These are phyloP conservation scores for Pyrochroa serraticornis DNA, from an alignment of 2,888 invertebrate genomes.

Conservation along the genomic window DNA sequence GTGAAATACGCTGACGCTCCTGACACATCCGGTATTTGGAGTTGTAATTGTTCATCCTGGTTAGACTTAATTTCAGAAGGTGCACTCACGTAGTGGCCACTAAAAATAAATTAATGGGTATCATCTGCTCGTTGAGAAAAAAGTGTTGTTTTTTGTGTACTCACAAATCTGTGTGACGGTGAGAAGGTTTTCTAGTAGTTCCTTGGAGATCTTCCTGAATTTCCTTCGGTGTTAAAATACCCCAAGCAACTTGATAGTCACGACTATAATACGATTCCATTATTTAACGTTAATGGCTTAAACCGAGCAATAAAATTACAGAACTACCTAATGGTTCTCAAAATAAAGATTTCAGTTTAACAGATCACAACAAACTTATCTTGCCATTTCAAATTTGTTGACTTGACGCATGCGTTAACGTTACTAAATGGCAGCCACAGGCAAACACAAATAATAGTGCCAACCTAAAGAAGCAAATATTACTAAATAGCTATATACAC, in stretches of 20 bases:
- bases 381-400: too few species aligned
- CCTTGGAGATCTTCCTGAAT: slow-evolving; percentile 17
- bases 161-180: slow-evolving; percentile 9
- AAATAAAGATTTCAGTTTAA: too few species aligned
- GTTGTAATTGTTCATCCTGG: not conserved
- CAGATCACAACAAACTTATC: too few species aligned
- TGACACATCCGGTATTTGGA: not conserved
- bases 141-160: not conserved
- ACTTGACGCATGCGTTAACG: too few species aligned
- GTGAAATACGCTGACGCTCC: slow-evolving; percentile 7
- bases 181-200: not conserved
- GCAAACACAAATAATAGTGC: too few species aligned
- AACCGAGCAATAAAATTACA: too few species aligned
- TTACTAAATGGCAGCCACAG: too few species aligned
- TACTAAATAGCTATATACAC: too few species aligned
- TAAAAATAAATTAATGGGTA: not conserved
- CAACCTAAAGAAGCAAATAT: too few species aligned
- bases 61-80: not conserved
- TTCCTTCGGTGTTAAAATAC: slow-evolving; percentile 26
- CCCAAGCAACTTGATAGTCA: slow-evolving; percentile 33
- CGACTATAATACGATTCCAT: slow-evolving; percentile 28
- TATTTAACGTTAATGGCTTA: too few species aligned
- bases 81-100: not conserved
- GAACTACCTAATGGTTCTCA: too few species aligned
- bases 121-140: not conserved